Percentiles rank a stretch among this genome's conserved stretches.
Conservation (phyloP, 1,140 invertebrate genomes). For the Neelides sp. region DNA sequence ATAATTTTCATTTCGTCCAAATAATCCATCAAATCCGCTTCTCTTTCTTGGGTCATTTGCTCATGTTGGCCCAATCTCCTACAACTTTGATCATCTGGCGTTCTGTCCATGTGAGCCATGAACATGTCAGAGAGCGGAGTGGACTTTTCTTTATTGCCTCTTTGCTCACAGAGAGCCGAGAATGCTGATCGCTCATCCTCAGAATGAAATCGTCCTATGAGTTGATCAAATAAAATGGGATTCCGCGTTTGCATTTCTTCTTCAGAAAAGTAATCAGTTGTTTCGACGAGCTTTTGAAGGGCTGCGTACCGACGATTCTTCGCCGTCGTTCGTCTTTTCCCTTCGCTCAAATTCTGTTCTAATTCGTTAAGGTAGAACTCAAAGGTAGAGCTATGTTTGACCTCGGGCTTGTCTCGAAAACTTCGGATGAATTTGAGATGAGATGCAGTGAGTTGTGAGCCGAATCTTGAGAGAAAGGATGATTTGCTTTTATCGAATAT, state of each 20-base stretch:
- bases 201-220: slow-evolving; percentile 70
- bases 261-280: slow-evolving; percentile 73
- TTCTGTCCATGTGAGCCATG: slow-evolving; percentile 41
- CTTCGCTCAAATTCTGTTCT: slow-evolving; percentile 6
- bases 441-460: slow-evolving; percentile 49
- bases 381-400: slow-evolving; percentile 8
- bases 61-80: slow-evolving; percentile 47
- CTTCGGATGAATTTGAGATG: slow-evolving; percentile 30
- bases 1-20: slow-evolving; percentile 31
- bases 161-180: slow-evolving; percentile 5
- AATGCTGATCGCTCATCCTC: slow-evolving; percentile 52
- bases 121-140: slow-evolving; percentile 36
- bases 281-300: slow-evolving; percentile 54
- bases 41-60: slow-evolving; percentile 41
- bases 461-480: slow-evolving; percentile 62
- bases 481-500: slow-evolving; percentile 51
- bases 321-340: slow-evolving; percentile 41
- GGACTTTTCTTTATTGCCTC: slow-evolving; percentile 1
- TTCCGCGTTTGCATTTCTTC: slow-evolving; percentile 83
- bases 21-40: slow-evolving; percentile 31
- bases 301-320: slow-evolving; percentile 74
- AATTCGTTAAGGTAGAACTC: slow-evolving; percentile 15
- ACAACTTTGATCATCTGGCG: slow-evolving; percentile 42
- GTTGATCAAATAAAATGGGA: slow-evolving; percentile 73
- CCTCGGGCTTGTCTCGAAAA: background rate